A percentile compares a stretch with the other conserved stretches of the same genome.
Conservation (phyloP, 2,888 invertebrate genomes). For the Anthophora plumipes region DNA sequence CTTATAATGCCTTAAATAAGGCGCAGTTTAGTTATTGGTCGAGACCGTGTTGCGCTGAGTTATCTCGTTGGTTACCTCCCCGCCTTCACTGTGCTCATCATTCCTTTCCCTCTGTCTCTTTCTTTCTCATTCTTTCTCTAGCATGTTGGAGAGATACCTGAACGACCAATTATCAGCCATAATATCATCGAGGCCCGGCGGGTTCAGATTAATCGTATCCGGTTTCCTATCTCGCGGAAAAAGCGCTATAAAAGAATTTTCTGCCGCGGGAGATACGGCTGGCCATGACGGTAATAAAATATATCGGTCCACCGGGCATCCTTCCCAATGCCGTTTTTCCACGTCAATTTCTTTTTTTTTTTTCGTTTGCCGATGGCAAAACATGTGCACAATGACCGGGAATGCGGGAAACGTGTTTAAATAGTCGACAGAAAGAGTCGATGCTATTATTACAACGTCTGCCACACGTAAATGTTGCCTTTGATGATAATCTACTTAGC, state of each 20-base stretch:
- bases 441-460: constrained; percentile 37
- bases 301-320: background rate
- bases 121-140: constrained; percentile 36
- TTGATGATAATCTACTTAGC: constrained; percentile 40
- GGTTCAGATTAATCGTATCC: constrained; percentile 79
- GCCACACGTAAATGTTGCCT: constrained; percentile 19
- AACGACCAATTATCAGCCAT: constrained; percentile 82
- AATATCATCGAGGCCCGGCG: constrained; percentile 79
- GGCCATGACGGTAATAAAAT: constrained; percentile 19
- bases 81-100: constrained; percentile 51
- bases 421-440: background rate
- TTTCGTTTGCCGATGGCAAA: background rate
- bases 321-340: background rate
- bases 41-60: constrained; percentile 76
- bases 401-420: constrained; percentile 33
- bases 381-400: background rate
- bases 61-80: constrained; percentile 75
- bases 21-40: constrained; percentile 78
- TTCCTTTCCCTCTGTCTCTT: constrained; percentile 40
- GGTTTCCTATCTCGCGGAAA: constrained; percentile 77
- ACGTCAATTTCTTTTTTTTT: background rate
- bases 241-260: constrained; percentile 62
- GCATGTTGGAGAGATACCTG: constrained; percentile 65
- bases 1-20: constrained; percentile 80
- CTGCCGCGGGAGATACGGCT: constrained; percentile 23